These are phyloP conservation scores for Acrobasis consociella DNA, from an alignment of 2,888 invertebrate genomes.

Conservation along the genomic window DNA sequence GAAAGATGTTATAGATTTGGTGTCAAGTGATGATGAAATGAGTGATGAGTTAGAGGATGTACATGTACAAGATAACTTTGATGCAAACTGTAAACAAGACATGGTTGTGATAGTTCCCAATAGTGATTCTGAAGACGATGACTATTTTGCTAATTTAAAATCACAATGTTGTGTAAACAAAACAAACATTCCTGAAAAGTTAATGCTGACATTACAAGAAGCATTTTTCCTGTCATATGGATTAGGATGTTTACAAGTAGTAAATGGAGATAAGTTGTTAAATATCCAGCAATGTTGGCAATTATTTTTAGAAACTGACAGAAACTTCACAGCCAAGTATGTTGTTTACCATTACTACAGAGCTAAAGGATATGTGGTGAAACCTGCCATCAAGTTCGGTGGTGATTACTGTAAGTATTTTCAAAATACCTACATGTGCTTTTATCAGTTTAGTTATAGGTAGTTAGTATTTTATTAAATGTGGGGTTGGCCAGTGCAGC, in stretches of 20 bases:
- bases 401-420: conserved; percentile 90
- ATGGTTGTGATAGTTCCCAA: conserved; percentile 85
- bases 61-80: not conserved
- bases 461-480: too few relatives aligned
- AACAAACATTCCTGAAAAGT: conserved; percentile 83
- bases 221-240: conserved; percentile 88
- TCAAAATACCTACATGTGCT: not conserved
- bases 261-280: conserved; percentile 76
- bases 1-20: conserved; percentile 72
- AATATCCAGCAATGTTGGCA: conserved; percentile 81
- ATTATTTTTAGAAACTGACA: conserved; percentile 81
- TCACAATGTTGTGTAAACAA: conserved; percentile 83
- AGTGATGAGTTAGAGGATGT: conserved; percentile 41
- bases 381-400: conserved; percentile 94
- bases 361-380: conserved; percentile 95
- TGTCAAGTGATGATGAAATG: conserved; percentile 69
- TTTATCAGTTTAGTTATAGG: too few relatives aligned
- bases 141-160: conserved; percentile 83
- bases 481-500: not conserved
- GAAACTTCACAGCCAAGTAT: conserved; percentile 86
- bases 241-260: conserved; percentile 85
- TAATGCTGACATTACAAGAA: conserved; percentile 89
- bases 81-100: conserved; percentile 48
- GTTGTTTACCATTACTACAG: conserved; percentile 92
- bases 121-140: conserved; percentile 85